phyloP scores from a whole-genome alignment of 2,888 invertebrate species.

The Acanthacorydalis orientalis region DNA sequence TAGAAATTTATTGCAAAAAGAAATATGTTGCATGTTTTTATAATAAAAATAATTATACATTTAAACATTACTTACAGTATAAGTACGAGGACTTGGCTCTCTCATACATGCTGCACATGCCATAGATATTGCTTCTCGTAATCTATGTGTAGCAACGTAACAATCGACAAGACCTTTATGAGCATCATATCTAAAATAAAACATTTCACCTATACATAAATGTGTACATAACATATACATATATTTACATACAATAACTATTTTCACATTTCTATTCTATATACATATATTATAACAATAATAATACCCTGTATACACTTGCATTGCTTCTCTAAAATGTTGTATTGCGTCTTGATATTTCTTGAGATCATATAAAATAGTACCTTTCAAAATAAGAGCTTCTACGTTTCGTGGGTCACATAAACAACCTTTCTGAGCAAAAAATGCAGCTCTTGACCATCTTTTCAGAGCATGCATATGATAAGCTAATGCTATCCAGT shows the following conservation, averaged over 20 bases:
- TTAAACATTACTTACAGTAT: conserved; percentile 39
- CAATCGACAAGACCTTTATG: conserved; percentile 64
- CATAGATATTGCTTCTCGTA: conserved; percentile 54
- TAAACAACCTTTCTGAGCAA: conserved; percentile 53
- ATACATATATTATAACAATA: neutral
- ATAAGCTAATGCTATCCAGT: conserved; percentile 65
- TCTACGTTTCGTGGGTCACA: conserved; percentile 50
- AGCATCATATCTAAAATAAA: conserved; percentile 45
- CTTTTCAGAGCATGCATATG: conserved; percentile 44
- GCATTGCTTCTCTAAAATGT: conserved; percentile 49
- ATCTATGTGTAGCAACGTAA: conserved; percentile 47
- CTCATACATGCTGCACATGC: conserved; percentile 57
- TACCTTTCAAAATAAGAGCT: conserved; percentile 56
- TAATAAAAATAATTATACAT: neutral
- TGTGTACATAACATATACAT: neutral
- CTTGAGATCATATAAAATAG: conserved; percentile 44
- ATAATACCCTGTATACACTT: conserved; percentile 29
- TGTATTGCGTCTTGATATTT: conserved; percentile 46
- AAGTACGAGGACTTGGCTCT: conserved; percentile 52
- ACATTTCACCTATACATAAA: neutral
- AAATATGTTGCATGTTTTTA: neutral
- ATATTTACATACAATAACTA: neutral
- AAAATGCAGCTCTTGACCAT: conserved; percentile 49
- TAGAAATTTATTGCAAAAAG: neutral
- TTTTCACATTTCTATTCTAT: neutral